Percentiles rank a stretch among this genome's conserved stretches.
These are phyloP conservation scores for Drosophila trapezifrons DNA, from an alignment of 1,140 invertebrate species.

Conservation along the genomic window DNA sequence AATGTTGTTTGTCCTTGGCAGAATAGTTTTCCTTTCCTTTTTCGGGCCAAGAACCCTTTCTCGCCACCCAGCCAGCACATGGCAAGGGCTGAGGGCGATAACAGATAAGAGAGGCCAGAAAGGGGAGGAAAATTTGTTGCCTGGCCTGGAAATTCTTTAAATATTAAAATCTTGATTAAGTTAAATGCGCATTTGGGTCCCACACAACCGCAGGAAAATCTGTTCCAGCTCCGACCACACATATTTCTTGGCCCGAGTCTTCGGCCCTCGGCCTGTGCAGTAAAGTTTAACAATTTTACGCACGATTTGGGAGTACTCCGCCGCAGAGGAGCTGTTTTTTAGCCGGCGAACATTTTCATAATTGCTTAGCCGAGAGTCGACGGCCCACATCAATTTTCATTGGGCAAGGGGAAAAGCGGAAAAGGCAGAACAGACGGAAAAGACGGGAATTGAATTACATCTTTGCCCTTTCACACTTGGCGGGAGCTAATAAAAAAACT, in stretches of 20 bases:
- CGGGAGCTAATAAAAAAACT: conserved; percentile 51
- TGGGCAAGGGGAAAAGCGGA: conserved; percentile 3
- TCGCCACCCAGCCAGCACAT: conserved; percentile 10
- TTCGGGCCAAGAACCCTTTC: conserved; percentile 52
- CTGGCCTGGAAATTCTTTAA: conserved; percentile 67
- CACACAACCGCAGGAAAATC: conserved; percentile 55
- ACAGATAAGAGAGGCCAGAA: conserved; percentile 24
- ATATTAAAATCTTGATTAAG: conserved; percentile 83
- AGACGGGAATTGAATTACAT: conserved; percentile 51
- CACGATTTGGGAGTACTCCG: conserved; percentile 60
- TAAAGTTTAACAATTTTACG: conserved; percentile 64
- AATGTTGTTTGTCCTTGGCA: conserved; percentile 68
- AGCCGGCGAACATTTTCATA: conserved; percentile 52
- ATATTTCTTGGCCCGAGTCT: conserved; percentile 5
- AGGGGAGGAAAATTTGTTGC: conserved; percentile 51
- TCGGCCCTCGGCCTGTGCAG: conserved; percentile 15
- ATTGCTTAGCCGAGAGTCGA: conserved; percentile 35
- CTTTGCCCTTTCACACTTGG: conserved; percentile 55
- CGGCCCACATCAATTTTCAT: conserved; percentile 50
- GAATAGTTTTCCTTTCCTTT: conserved; percentile 58
- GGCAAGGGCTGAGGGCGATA: conserved; percentile 16
- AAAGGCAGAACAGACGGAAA: background rate
- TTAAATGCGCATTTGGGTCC: conserved; percentile 78
- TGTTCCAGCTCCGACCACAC: conserved; percentile 35
- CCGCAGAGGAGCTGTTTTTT: conserved; percentile 26